Evolutionary conservation across 1,140 invertebrate genomes (phyloP).

Genomic region (Drosophila insularis): DNA sequence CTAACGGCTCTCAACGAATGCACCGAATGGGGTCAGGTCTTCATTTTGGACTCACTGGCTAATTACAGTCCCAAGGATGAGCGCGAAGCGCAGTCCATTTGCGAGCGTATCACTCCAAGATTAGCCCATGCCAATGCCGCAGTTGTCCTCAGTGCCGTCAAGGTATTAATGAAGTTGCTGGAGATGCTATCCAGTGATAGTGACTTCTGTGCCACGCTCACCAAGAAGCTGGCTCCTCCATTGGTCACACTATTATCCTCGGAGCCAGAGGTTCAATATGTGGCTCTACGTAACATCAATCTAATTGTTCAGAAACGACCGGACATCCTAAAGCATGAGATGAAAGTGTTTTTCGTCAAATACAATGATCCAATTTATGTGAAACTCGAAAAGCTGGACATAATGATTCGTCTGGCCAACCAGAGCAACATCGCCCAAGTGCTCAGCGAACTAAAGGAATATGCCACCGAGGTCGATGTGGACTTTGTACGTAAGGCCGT

Average conservation of each 20-base stretch:
- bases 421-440: constrained; percentile 99
- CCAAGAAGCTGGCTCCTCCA: constrained; percentile 99
- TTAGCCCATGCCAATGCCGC: constrained; percentile 99
- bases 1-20: constrained; percentile 99
- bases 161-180: constrained; percentile 98
- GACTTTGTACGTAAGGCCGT: constrained; percentile 99
- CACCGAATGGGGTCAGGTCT: constrained; percentile 99
- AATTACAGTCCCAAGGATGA: constrained; percentile 99
- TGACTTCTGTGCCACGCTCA: constrained; percentile 96
- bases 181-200: constrained; percentile 97
- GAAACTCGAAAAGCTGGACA: constrained; percentile 99
- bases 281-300: constrained; percentile 99
- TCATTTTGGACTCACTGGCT: constrained; percentile 98
- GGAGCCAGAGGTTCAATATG: constrained; percentile 99
- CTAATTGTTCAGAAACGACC: constrained; percentile 99
- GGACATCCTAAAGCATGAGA: constrained; percentile 99
- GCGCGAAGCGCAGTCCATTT: constrained; percentile 99
- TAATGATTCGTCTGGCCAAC: constrained; percentile 99
- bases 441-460: constrained; percentile 99
- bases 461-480: constrained; percentile 99
- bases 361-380: constrained; percentile 99
- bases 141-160: constrained; percentile 99
- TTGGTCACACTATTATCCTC: constrained; percentile 98
- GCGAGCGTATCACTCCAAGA: constrained; percentile 98
- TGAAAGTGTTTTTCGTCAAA: constrained; percentile 99